Percentiles rank a stretch among this genome's conserved stretches.
phyloP scores from a whole-genome alignment of 2,797 vertebrate species.

The Sebastes diaconus region DNA sequence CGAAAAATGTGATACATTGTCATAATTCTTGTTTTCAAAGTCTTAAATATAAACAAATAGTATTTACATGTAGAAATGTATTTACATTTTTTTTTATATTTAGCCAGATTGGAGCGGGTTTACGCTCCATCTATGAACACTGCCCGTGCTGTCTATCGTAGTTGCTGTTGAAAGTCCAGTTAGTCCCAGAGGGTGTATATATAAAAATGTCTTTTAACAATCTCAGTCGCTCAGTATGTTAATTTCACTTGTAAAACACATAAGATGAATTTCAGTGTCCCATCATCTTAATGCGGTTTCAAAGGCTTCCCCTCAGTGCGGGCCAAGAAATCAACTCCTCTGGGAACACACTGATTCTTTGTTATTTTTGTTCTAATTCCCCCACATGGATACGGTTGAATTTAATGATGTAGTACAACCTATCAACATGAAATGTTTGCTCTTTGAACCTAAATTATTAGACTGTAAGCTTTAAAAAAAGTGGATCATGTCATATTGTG shows the following conservation, averaged over 20 bases:
- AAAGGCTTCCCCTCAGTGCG: not conserved
- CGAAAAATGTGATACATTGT: no score
- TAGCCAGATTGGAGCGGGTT: not conserved
- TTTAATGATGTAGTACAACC: not conserved
- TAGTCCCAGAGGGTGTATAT: not conserved
- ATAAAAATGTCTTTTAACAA: not conserved
- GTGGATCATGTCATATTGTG: not conserved
- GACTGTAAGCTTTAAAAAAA: not conserved
- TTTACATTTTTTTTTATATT: no score
- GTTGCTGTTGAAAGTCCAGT: not conserved
- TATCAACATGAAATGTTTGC: not conserved
- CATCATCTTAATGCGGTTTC: not conserved
- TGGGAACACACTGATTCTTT: not conserved
- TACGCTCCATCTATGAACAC: not conserved
- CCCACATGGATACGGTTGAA: not conserved
- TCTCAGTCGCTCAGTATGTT: not conserved
- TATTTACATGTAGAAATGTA: no score
- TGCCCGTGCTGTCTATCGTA: not conserved
- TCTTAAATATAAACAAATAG: no score
- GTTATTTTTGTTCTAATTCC: not conserved
- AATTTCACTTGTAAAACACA: not conserved
- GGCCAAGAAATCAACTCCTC: not conserved
- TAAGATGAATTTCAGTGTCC: not conserved
- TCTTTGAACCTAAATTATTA: not conserved
- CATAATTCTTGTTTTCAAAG: no score